phyloP scores from a whole-genome alignment of 2,888 invertebrate genomes.

The Rhingia rostrata region DNA sequence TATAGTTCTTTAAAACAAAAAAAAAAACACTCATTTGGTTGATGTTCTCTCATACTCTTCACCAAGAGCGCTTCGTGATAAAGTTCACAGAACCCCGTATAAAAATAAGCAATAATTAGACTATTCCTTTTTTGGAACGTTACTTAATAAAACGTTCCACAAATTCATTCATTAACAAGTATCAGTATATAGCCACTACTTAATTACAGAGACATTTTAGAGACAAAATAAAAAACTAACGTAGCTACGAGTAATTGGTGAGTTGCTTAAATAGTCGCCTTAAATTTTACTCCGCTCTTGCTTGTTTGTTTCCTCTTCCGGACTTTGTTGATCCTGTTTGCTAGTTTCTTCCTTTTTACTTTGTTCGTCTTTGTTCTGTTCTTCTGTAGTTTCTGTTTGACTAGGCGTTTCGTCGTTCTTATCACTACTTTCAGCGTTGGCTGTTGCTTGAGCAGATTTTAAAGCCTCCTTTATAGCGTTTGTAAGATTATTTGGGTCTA shows the following conservation, averaged over 20 bases:
- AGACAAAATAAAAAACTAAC: conserved; percentile 23
- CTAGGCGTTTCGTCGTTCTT: not conserved
- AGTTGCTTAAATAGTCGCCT: not conserved
- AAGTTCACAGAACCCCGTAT: conserved; percentile 46
- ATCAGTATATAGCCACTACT: conserved; percentile 18
- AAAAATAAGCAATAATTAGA: conserved; percentile 25
- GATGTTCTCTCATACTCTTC: conserved; percentile 4
- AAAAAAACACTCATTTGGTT: conserved; percentile 2
- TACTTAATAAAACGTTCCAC: conserved; percentile 15
- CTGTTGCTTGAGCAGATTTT: conserved; percentile 14
- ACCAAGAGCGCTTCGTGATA: conserved; percentile 1
- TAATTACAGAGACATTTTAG: conserved; percentile 32
- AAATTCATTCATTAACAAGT: conserved; percentile 30
- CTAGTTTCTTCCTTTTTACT: conserved; percentile 3
- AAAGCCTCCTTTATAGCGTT: conserved; percentile 56
- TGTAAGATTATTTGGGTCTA: conserved; percentile 39
- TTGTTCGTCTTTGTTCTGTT: not conserved
- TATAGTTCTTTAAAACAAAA: conserved; percentile 1
- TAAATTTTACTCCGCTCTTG: conserved; percentile 69
- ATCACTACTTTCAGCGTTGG: conserved; percentile 1
- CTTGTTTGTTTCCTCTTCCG: conserved; percentile 48
- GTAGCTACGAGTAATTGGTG: conserved; percentile 1
- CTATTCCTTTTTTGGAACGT: conserved; percentile 30
- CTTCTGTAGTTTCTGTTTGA: conserved; percentile 10
- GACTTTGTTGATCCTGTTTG: conserved; percentile 26